Conservation (phyloP, 2,113 vertebrate genomes). For the Otolemur garnettii region DNA sequence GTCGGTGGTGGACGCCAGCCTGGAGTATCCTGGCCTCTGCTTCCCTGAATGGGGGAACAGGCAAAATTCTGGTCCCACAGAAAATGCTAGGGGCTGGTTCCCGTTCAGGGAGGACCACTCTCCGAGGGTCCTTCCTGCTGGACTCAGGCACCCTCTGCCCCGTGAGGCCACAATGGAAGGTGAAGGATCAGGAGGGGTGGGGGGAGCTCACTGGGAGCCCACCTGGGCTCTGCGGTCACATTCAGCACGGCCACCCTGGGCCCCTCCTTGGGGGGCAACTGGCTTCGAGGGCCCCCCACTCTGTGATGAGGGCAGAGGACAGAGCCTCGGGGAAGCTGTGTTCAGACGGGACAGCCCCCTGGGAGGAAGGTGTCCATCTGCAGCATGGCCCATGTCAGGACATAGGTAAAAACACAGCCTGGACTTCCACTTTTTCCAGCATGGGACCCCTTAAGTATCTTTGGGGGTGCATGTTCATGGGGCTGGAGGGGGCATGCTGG, state of each 20-base stretch:
- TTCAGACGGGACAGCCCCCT: too few species aligned
- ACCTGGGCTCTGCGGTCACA: background rate
- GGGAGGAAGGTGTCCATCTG: fast-evolving
- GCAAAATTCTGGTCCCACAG: background rate
- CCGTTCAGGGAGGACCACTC: background rate
- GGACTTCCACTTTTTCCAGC: background rate
- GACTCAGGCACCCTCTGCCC: background rate
- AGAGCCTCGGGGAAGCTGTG: background rate
- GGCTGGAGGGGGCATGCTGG: too few species aligned
- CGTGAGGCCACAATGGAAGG: background rate
- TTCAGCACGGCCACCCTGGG: fast-evolving
- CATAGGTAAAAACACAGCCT: too few species aligned
- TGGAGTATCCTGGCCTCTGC: fast-evolving
- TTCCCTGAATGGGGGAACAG: background rate
- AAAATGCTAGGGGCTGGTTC: background rate
- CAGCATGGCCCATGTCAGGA: background rate
- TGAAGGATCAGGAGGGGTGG: fast-evolving
- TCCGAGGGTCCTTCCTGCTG: background rate
- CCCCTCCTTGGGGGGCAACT: background rate
- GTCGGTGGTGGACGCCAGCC: fast-evolving
- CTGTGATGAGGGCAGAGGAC: fast-evolving
- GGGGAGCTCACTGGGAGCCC: background rate
- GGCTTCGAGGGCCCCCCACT: fast-evolving
- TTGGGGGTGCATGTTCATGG: background rate
- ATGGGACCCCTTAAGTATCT: background rate